These are phyloP conservation scores for Clangula hyemalis DNA, from an alignment of 2,797 vertebrate species.

Conservation along the genomic window DNA sequence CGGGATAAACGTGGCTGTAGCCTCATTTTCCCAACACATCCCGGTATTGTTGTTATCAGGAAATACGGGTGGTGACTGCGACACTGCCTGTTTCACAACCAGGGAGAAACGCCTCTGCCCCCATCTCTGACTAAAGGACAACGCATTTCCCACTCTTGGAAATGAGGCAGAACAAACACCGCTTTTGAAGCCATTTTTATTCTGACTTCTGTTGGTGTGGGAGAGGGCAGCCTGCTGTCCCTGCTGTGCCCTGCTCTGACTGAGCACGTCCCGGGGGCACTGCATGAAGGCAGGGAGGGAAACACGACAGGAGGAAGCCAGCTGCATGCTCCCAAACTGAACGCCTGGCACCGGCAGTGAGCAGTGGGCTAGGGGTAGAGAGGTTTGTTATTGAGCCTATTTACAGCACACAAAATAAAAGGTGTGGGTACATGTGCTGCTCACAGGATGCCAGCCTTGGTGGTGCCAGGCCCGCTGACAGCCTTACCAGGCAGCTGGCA, in stretches of 20 bases:
- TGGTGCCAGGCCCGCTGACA: not conserved
- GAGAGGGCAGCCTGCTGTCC: rapidly evolving
- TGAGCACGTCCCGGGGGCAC: rapidly evolving
- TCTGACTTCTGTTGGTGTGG: rapidly evolving
- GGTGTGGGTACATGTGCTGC: rapidly evolving
- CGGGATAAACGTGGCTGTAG: not conserved
- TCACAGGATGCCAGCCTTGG: not conserved
- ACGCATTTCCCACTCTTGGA: not conserved
- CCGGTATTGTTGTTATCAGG: not conserved
- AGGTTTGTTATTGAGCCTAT: not conserved
- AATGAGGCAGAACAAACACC: not conserved
- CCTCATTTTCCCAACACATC: not conserved
- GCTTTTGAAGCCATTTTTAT: not conserved
- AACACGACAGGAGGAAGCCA: not conserved
- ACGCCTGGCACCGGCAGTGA: not conserved
- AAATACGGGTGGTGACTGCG: not conserved
- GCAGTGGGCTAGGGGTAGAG: not conserved
- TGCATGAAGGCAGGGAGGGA: not conserved
- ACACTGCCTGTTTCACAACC: slow-evolving; percentile 12
- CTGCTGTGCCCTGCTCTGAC: rapidly evolving
- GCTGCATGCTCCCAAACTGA: rapidly evolving
- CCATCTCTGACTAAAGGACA: not conserved
- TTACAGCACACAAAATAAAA: not conserved
- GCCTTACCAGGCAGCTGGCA: not conserved
- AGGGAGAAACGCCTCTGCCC: not conserved